phyloP scores from a whole-genome alignment of 2,113 vertebrate genomes.

The Lutjanus erythropterus region DNA sequence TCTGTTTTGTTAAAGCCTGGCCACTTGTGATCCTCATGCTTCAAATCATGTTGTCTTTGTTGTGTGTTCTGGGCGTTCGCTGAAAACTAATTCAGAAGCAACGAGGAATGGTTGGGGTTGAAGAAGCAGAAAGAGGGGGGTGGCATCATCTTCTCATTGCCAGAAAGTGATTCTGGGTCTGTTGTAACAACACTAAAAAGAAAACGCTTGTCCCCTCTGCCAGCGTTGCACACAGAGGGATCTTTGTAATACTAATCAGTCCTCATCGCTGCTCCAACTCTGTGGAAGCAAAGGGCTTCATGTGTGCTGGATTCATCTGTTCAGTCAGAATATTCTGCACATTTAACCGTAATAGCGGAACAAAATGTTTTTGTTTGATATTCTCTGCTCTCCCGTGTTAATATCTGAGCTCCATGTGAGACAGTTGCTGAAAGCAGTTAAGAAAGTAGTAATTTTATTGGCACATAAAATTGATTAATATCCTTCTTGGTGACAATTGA shows the following conservation, averaged over 20 bases:
- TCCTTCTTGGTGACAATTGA: slow-evolving; percentile 43
- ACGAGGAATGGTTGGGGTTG: slow-evolving; percentile 26
- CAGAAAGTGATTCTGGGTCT: slow-evolving; percentile 50
- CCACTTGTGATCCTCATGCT: slow-evolving; percentile 26
- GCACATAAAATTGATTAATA: slow-evolving; percentile 38
- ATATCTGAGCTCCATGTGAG: too few relatives aligned
- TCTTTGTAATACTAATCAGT: slow-evolving; percentile 58
- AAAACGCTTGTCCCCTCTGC: slow-evolving; percentile 55
- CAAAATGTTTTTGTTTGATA: slow-evolving; percentile 28
- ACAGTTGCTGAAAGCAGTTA: too few relatives aligned
- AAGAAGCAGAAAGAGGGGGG: slow-evolving; percentile 42
- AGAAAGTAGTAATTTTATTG: too few relatives aligned
- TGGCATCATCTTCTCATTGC: slow-evolving; percentile 18
- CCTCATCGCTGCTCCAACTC: slow-evolving; percentile 21
- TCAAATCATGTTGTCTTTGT: slow-evolving; percentile 39
- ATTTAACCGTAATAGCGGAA: neutral
- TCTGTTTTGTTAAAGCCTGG: slow-evolving; percentile 21
- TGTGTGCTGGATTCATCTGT: slow-evolving; percentile 21
- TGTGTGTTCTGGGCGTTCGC: slow-evolving; percentile 14
- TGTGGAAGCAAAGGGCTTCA: neutral
- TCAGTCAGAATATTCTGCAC: neutral
- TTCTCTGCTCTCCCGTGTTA: too few relatives aligned
- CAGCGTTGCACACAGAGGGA: slow-evolving; percentile 60
- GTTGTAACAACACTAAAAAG: slow-evolving; percentile 62
- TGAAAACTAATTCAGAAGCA: slow-evolving; percentile 18